phyloP scores from a whole-genome alignment of 2,113 vertebrate species.

The Cariama cristata region DNA sequence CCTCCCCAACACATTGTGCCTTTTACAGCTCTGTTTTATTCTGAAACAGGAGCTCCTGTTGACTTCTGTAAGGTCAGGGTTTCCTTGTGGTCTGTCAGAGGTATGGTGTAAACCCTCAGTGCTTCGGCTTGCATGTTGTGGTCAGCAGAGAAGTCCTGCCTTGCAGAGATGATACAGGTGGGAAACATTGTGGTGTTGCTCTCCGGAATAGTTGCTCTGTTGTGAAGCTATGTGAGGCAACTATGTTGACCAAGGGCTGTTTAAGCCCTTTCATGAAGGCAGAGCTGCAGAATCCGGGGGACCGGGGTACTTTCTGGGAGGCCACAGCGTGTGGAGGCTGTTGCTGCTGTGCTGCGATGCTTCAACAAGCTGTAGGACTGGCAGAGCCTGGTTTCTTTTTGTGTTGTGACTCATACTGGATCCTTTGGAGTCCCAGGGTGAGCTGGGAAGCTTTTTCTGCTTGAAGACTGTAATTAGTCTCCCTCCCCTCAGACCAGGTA shows the following conservation, averaged over 20 bases:
- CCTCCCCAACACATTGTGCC: rapidly evolving
- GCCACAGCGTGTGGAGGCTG: rapidly evolving
- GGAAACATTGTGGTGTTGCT: neutral
- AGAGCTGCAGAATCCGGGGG: rapidly evolving
- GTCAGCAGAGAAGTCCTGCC: neutral
- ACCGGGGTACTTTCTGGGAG: neutral
- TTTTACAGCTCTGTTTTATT: neutral
- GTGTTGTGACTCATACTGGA: neutral
- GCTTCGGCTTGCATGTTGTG: neutral
- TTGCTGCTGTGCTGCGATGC: rapidly evolving
- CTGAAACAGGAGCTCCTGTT: neutral
- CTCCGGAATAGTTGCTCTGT: neutral
- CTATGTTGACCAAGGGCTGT: neutral
- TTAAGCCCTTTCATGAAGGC: neutral
- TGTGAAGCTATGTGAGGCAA: neutral
- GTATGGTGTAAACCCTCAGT: neutral
- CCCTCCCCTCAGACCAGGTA: neutral
- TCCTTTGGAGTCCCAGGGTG: neutral
- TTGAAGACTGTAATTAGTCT: neutral
- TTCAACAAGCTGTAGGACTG: neutral
- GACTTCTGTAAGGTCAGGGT: neutral
- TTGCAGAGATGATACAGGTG: neutral
- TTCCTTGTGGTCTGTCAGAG: neutral
- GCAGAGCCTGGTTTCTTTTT: neutral
- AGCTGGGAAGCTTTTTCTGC: neutral